Conservation (phyloP, 64 coral and sea anemone species). For the Dendronephthya gigantea region DNA sequence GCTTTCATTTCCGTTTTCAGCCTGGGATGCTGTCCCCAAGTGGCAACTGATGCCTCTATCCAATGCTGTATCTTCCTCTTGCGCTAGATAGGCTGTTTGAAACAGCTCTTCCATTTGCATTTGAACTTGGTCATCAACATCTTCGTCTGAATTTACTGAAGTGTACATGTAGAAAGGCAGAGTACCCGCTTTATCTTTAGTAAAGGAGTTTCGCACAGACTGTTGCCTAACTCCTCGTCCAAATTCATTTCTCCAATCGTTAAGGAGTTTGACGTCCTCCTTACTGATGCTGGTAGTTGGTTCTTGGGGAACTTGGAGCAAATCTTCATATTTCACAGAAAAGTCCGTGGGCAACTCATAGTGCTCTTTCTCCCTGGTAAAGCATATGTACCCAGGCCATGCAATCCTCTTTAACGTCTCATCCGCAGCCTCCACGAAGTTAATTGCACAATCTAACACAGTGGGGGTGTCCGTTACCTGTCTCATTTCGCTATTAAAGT, state of each 20-base stretch:
- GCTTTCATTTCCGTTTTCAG: constrained; percentile 32
- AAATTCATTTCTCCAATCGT: constrained; percentile 50
- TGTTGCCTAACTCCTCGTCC: constrained; percentile 44
- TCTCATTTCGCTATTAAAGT: constrained; percentile 40
- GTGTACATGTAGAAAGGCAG: constrained; percentile 51
- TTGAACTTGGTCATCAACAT: constrained; percentile 32
- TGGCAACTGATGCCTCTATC: constrained; percentile 24
- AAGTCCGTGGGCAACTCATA: constrained; percentile 36
- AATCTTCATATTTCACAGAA: constrained; percentile 38
- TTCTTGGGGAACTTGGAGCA: constrained; percentile 41
- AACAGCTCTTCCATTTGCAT: constrained; percentile 24
- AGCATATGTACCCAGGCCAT: constrained; percentile 39
- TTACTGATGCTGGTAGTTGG: constrained; percentile 21
- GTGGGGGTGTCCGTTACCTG: constrained; percentile 43
- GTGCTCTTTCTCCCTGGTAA: constrained; percentile 31
- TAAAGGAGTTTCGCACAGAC: constrained; percentile 42
- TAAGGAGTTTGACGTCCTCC: constrained; percentile 42
- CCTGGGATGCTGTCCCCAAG: constrained; percentile 4
- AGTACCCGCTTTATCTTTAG: constrained; percentile 50
- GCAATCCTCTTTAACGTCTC: constrained; percentile 33
- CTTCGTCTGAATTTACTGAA: constrained; percentile 17
- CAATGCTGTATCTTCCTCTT: constrained; percentile 8
- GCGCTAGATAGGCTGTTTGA: too few relatives aligned
- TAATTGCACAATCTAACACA: constrained; percentile 43
- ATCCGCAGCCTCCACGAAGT: constrained; percentile 32